Evolutionary conservation across 2,888 invertebrate genomes (phyloP), one percentile per base, ranked within the genome.

Genomic region (Chalcosyrphus nemorum): DNA sequence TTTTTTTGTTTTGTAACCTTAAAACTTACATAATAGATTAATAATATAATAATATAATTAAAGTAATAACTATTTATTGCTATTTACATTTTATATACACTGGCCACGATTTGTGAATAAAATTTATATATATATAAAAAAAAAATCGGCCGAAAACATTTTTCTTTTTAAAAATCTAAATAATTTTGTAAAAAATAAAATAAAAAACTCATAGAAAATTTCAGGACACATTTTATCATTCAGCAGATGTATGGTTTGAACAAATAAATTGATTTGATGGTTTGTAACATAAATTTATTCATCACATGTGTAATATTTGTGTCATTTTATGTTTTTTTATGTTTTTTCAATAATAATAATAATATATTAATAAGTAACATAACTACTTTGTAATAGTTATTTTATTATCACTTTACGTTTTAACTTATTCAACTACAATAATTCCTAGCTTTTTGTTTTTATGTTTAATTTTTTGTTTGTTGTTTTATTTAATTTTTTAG

Each of bases 1-100:
- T 61, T 59, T 81, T 68, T 63, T 61, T n/a, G n/a, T 66, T 84
- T 80, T 80, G 17, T 84, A 78, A 84, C 74, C 84, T 84, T 80
- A 84, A 81, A 84, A 84, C 80, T 80, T 80, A 84, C 80, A 74
- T 84, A 84, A 84, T 84, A 84, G 84, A 84, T 84, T 84, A 84
- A 84, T 84, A 84, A 84, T 80, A 80, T 76, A 68, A 66, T 75
- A 66, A 66, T 81, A 81, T 78, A 84, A 80, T 84, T 84, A 84
- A 84, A 84, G 74, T 84, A 75, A 84, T 84, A 84, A 84, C 84
- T 84, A 84, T 84, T 75, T 80, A 84, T 84, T 84, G 84, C 84
- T 84, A 84, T 84, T 80, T 84, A 84, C 84, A 84, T 21, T 74
- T 72, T 84, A 84, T 84, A 45, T 80, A 84, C 84, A 84, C 84